Percentiles rank a stretch among this genome's conserved stretches.
These are phyloP conservation scores for Pseudois nayaur DNA, from an alignment of 2,113 vertebrate genomes.

Conservation along the genomic window DNA sequence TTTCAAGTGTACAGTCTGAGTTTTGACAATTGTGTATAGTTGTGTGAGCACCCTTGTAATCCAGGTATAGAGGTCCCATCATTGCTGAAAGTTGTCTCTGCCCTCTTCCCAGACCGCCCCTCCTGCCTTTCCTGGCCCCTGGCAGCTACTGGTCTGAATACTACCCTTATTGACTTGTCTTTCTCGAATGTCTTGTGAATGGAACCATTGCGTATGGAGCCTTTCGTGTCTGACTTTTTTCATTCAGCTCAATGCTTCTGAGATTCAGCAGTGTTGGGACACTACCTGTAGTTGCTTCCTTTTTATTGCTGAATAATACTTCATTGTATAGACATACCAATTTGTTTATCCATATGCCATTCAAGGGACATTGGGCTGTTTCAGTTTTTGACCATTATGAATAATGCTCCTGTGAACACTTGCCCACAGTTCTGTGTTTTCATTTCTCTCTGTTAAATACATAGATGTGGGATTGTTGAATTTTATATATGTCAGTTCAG, in stretches of 20 bases:
- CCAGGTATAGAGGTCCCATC: background rate
- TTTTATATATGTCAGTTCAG: background rate
- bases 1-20: background rate
- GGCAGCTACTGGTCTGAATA: background rate
- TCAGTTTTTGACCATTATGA: background rate
- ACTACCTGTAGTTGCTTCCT: background rate
- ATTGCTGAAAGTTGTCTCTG: background rate
- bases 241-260: background rate
- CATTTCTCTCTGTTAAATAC: background rate
- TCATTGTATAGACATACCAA: fast-evolving
- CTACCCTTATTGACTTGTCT: background rate
- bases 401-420: background rate
- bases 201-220: background rate
- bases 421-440: background rate
- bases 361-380: background rate
- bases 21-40: background rate
- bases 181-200: background rate
- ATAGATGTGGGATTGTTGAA: background rate
- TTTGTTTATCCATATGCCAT: background rate
- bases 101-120: background rate
- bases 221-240: background rate
- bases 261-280: background rate
- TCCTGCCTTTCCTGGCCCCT: background rate
- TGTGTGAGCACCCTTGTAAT: background rate
- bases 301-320: background rate